A percentile compares a stretch with the other conserved stretches of the same genome.
Conservation (phyloP, 2,888 invertebrate species). For the Tribolium freemani region DNA sequence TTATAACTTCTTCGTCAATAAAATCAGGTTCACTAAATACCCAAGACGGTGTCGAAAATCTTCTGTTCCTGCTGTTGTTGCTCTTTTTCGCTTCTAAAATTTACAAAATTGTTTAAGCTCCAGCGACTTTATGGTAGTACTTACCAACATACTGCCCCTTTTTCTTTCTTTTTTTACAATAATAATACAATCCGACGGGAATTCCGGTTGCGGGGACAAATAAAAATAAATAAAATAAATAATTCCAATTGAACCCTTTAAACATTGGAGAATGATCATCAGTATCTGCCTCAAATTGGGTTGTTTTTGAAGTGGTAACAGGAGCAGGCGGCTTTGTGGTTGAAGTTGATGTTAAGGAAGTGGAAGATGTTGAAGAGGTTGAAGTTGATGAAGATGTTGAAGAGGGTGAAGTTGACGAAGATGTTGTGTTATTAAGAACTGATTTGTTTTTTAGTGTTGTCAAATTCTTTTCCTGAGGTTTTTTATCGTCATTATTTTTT, state of each 20-base stretch:
- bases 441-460: no score
- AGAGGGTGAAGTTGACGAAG: not conserved
- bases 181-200: not conserved
- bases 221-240: slow-evolving; percentile 12
- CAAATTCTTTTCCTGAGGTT: no score
- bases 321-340: not conserved
- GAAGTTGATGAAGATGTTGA: not conserved
- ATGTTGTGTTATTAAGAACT: not conserved
- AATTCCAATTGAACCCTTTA: slow-evolving; percentile 8
- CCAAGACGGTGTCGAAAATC: slow-evolving; percentile 23
- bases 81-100: not conserved
- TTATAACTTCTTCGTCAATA: slow-evolving; percentile 23
- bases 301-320: not conserved
- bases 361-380: not conserved
- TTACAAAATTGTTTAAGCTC: not conserved
- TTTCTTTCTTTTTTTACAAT: slow-evolving; percentile 8
- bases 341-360: not conserved
- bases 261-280: not conserved
- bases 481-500: no score
- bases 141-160: not conserved
- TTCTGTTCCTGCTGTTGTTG: not conserved
- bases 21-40: slow-evolving; percentile 33
- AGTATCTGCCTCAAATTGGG: not conserved
- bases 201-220: slow-evolving; percentile 1
- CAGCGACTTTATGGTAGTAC: no score